Base-by-base conservation (phyloP, 2,888 invertebrate genomes). In the Holacanthella duospinosa region DNA sequence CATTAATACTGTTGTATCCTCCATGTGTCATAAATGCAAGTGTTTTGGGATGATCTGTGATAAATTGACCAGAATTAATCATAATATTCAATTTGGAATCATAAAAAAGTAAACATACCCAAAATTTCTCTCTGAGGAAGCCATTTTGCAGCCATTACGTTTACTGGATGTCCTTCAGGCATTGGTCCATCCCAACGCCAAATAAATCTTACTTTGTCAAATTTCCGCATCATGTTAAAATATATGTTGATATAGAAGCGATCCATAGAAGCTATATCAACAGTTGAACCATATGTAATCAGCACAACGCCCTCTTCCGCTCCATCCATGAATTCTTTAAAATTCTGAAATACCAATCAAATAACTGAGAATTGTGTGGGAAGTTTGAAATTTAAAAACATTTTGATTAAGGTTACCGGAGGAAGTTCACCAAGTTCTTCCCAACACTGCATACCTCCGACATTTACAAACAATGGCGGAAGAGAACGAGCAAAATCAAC, bases 111-210 rank as follows among this genome's bases (percentile, higher is more conserved):
- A n/a, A n/a, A n/a, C 64, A 43, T 64, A 66, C 71, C 57, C 12
- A 73, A 55, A 55, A 73, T 65, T 58, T 73, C 69, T 28, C 59
- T 65, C 55, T 73, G 73, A n/a, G 73, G 73, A 4, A 73, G 62
- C 73, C 73, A 73, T 12, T 70, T 68, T 0, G 69, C 65, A 26
- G 64, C 65, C 25, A 70, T n/a, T 1, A 73, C 26, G 57, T 73
- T 70, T 25, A 64, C 59, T 1, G 70, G 68, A 25, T 53, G 48
- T 9, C 61, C 53, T 26, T 66, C 57, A 1, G 73, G 73, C 1
- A 68, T 54, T 2, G 66, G 63, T 24, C 70, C 73, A 25, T 63
- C 67, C 71, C 73, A 73, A 53, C 69, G 60, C 66, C 71, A 65
- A 2, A 71, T 60, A 61, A 73, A 71, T 26, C 66, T 59, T 1